phyloP scores from a whole-genome alignment of 2,888 invertebrate genomes.

The Ptycholaimellus sp. region DNA sequence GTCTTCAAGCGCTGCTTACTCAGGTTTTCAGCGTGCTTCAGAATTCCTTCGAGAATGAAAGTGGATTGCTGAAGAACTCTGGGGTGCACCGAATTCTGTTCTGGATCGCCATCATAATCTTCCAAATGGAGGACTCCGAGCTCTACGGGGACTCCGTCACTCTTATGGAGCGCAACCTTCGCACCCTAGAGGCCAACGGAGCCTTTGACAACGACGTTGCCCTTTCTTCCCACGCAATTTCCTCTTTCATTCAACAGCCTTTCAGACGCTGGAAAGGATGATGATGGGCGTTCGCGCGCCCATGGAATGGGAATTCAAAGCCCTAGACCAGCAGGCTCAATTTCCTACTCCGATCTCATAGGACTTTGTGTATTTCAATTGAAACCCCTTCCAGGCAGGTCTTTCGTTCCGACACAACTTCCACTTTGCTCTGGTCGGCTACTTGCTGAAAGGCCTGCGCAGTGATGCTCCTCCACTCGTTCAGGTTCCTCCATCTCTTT shows the following conservation, averaged over 20 bases:
- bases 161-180: conserved; percentile 76
- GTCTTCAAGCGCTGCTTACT: conserved; percentile 65
- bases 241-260: neutral
- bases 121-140: conserved; percentile 74
- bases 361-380: conserved; percentile 10
- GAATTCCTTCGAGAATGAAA: too few relatives aligned
- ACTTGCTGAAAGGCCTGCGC: conserved; percentile 77
- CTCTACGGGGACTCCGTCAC: conserved; percentile 81
- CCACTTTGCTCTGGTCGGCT: conserved; percentile 89
- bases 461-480: too few relatives aligned
- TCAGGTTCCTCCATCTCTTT: too few relatives aligned
- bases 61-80: too few relatives aligned
- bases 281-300: conserved; percentile 86
- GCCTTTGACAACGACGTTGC: conserved; percentile 61
- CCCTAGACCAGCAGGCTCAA: conserved; percentile 47
- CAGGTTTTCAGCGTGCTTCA: too few relatives aligned
- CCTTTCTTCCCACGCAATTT: conserved; percentile 3
- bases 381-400: too few relatives aligned
- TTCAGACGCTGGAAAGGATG: conserved; percentile 51
- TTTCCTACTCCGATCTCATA: conserved; percentile 6
- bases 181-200: conserved; percentile 75
- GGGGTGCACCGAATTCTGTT: conserved; percentile 38
- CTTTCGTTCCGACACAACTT: conserved; percentile 41
- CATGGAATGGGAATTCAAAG: conserved; percentile 91
- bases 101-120: conserved; percentile 82